phyloP scores from a whole-genome alignment of 2,113 vertebrate species.

The human (Homo sapiens) region DNA sequence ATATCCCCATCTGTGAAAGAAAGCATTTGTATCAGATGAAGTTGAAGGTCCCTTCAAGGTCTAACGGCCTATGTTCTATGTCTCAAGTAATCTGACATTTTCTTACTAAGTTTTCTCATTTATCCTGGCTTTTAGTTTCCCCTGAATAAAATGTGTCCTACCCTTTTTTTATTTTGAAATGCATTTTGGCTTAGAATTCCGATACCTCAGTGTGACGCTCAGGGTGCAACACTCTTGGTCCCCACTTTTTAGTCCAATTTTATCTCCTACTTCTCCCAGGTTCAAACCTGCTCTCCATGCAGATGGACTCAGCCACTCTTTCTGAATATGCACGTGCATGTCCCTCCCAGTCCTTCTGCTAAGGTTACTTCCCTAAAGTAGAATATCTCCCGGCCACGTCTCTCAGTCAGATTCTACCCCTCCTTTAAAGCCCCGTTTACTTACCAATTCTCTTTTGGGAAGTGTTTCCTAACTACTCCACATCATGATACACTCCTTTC shows the following conservation, averaged over 20 bases:
- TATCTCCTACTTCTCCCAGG: neutral
- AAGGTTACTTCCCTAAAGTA: neutral
- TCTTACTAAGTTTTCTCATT: slow-evolving; percentile 8
- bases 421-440: neutral
- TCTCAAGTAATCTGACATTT: neutral
- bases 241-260: neutral
- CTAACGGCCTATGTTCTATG: neutral
- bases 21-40: slow-evolving; percentile 15
- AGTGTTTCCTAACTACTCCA: neutral
- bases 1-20: slow-evolving; percentile 51
- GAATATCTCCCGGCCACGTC: neutral
- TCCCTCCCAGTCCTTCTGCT: neutral
- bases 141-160: neutral
- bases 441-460: neutral
- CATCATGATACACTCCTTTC: neutral
- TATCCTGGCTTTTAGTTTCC: neutral
- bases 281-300: neutral
- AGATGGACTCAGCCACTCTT: neutral
- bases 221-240: too few species aligned
- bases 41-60: slow-evolving; percentile 16
- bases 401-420: neutral
- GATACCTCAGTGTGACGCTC: neutral
- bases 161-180: neutral
- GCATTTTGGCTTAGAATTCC: neutral
- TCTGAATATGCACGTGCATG: fast-evolving